Conservation (phyloP, 2,888 invertebrate genomes). For the Leucozona laternaria region DNA sequence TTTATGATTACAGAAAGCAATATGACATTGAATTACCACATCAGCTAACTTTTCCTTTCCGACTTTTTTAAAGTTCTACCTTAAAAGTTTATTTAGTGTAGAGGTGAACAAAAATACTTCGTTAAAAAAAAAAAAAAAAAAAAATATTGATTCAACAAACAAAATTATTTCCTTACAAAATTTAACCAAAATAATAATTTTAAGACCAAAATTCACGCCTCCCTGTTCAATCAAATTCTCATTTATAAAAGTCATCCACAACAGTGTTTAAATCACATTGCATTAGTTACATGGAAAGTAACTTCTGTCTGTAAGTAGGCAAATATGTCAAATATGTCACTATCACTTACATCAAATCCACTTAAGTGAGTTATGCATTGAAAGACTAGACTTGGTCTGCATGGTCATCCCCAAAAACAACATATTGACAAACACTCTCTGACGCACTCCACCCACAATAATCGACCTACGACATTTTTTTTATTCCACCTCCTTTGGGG, state of each 20-base stretch:
- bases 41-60: too few species aligned
- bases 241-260: conserved; percentile 68
- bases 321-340: conserved; percentile 79
- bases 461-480: conserved; percentile 44
- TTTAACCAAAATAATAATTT: not conserved
- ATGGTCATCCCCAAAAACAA: conserved; percentile 19
- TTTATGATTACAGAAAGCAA: too few species aligned
- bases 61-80: too few species aligned
- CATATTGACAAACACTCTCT: not conserved
- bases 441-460: conserved; percentile 9
- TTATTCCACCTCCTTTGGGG: conserved; percentile 49
- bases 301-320: conserved; percentile 74
- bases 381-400: conserved; percentile 38
- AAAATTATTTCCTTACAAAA: too few species aligned
- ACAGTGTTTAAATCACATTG: conserved; percentile 7
- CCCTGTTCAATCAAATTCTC: conserved; percentile 53
- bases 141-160: too few species aligned
- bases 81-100: too few species aligned
- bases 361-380: conserved; percentile 65
- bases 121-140: too few species aligned
- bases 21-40: too few species aligned
- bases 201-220: not conserved
- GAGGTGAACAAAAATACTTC: too few species aligned
- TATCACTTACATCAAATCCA: conserved; percentile 81
- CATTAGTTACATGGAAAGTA: conserved; percentile 5